Evolutionary conservation across 2,888 invertebrate species (phyloP), one percentile per base, ranked within the genome.

Genomic region (Nomada ruficornis): DNA sequence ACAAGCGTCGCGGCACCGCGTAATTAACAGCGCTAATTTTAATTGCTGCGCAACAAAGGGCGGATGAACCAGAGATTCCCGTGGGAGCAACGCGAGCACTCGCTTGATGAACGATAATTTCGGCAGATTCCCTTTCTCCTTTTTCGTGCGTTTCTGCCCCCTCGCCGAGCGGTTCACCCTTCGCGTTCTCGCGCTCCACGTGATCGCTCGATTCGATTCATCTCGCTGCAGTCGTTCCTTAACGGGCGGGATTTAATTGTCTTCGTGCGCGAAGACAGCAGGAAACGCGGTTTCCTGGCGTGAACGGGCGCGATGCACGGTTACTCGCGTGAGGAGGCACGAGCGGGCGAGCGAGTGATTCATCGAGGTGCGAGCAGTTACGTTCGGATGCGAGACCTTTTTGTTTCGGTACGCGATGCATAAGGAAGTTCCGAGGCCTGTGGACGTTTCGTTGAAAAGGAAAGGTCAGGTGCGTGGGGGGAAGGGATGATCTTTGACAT

Each of bases 1-100:
- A 92, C 92, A 91, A 93, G 91, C 89, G 80, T 87, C 81, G 82
- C 86, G 89, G 82, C 84, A 81, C 57, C 80, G 80, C 87, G 90
- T 93, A 93, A 93, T 93, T 93, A 93, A 92, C 93, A 91, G 91
- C 90, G 89, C 92, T 93, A 93, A 94, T 93, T 94, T 94, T 94
- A 93, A 93, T 93, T 93, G 93, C 91, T 85, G 80, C 77, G 89
- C 88, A 92, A 93, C 92, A 93, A 93, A 93, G 92, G 91, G 90
- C 92, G 92, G 91, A 92, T 90, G 92, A 91, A 86, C 90, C 68
- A 18, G 87, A 87, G 20, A 91, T 91, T 93, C 92, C 92, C 92
- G 91, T 89, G 91, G 87, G 90, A 88, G 89, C 85, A 71, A 82
- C 77, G 87, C 82, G 86, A 87, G 86, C 84, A 84, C 78, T 83